Base-by-base conservation (phyloP, 2,113 vertebrate genomes). In the Speoplatyrhinus poulsoni region DNA sequence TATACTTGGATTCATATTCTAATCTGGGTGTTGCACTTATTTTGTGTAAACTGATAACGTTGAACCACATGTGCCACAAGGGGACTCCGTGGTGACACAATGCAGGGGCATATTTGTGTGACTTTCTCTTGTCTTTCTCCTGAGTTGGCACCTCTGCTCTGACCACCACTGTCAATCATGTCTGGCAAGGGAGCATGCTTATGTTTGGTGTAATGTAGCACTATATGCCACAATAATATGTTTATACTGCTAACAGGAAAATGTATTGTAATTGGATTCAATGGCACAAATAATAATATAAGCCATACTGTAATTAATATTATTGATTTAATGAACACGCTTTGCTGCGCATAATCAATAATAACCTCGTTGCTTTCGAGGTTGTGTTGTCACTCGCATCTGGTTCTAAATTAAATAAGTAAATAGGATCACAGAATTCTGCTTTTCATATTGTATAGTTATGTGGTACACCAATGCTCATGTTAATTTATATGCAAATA, bases 131-230 rank as follows among this genome's bases (percentile, higher is more conserved):
- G 52, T 70, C 36, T 53, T 52, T 69, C 58, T 48, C 3, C 3
- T n/a, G 60, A 1, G 48, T 70, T 78, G 64, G 50, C 33, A 60
- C 72, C 55, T 72, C 13, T 26, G 61, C 77, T 78, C 76, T 71
- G 63, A 80, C 70, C 73, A 72, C 67, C 4, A 19, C 72, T 79
- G 82, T 85, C 78, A 83, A 61, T 88, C 87, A 85, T 47, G 47
- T 17, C 1, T 1, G 56, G 62, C 64, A 15, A 66, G 46, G 46
- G 67, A 73, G 69, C 7, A 58, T 76, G 74, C 52, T 56, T 72
- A 58, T 61, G 61, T 77, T 66, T 79, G 71, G 55, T 60, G n/a
- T 69, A 53, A 13, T 60, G n/a, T 69, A 53, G n/a, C 49, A 16
- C 16, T 15, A 17, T 71, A 48, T 60, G 13, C 68, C 69, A 65